These are phyloP conservation scores for Pungitius pungitius DNA, from an alignment of 2,113 vertebrate species.

Conservation along the genomic window DNA sequence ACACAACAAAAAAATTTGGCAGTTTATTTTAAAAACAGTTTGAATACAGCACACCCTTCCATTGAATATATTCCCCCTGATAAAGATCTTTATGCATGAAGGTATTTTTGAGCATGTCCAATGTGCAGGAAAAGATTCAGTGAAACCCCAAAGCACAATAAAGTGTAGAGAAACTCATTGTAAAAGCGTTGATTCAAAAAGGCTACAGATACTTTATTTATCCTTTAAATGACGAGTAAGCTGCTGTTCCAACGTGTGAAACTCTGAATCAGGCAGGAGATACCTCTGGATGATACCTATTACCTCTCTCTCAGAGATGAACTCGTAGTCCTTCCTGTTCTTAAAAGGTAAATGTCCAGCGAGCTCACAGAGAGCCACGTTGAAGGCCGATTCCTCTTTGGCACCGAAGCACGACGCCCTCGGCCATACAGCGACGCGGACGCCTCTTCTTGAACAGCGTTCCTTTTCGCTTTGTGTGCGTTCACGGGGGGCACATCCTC, in stretches of 20 bases:
- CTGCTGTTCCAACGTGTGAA: conserved; percentile 75
- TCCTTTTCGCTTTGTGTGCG: not conserved
- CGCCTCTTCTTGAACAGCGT: conserved; percentile 62
- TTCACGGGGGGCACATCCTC: conserved; percentile 80
- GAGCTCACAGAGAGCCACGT: conserved; percentile 93
- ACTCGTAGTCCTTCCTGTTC: conserved; percentile 77
- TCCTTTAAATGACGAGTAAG: conserved; percentile 69
- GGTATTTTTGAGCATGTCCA: not conserved
- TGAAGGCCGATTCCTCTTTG: conserved; percentile 86
- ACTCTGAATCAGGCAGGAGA: conserved; percentile 79
- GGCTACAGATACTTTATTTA: not conserved
- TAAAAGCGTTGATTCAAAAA: not conserved
- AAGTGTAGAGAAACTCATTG: not conserved
- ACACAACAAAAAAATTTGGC: not conserved
- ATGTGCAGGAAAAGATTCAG: not conserved
- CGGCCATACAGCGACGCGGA: conserved; percentile 88
- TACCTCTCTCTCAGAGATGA: conserved; percentile 80
- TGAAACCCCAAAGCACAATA: not conserved
- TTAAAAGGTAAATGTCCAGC: conserved; percentile 90
- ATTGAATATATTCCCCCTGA: not conserved
- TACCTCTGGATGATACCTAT: conserved; percentile 75
- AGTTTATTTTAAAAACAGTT: conserved; percentile 13
- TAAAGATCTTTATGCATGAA: not conserved
- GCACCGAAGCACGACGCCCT: conserved; percentile 84
- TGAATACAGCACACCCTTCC: not conserved